Conservation (phyloP, 2,797 vertebrate genomes). For the Sciurus carolinensis region DNA sequence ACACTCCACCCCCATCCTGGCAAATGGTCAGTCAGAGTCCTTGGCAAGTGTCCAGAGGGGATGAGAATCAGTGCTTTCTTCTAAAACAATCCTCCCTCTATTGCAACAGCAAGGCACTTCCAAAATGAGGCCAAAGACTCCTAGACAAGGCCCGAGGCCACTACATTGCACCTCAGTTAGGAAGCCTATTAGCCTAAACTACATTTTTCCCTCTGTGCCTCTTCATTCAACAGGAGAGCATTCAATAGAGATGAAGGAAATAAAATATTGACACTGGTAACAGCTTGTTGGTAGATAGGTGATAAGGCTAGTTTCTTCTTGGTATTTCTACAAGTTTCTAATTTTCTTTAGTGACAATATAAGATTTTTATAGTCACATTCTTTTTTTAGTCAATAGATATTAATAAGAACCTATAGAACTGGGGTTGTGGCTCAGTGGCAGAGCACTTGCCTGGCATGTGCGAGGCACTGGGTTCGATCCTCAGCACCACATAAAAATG, state of each 20-base stretch:
- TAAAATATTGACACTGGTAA: neutral
- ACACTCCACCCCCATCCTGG: neutral
- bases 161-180: neutral
- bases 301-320: neutral
- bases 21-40: neutral
- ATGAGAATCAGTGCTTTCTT: neutral
- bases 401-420: neutral
- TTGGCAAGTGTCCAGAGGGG: neutral
- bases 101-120: neutral
- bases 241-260: neutral
- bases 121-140: neutral
- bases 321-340: neutral
- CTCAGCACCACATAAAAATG: too few relatives aligned
- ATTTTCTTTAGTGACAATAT: neutral
- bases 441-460: too few relatives aligned
- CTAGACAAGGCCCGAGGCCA: neutral
- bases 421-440: too few relatives aligned
- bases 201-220: neutral
- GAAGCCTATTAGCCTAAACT: neutral
- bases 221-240: slow-evolving; percentile 1
- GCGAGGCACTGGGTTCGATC: too few relatives aligned
- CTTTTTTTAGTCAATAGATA: neutral
- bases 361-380: neutral
- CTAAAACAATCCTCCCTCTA: neutral
- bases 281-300: neutral